phyloP scores from a whole-genome alignment of 2,113 vertebrate species.

The Xiphophorus couchianus region DNA sequence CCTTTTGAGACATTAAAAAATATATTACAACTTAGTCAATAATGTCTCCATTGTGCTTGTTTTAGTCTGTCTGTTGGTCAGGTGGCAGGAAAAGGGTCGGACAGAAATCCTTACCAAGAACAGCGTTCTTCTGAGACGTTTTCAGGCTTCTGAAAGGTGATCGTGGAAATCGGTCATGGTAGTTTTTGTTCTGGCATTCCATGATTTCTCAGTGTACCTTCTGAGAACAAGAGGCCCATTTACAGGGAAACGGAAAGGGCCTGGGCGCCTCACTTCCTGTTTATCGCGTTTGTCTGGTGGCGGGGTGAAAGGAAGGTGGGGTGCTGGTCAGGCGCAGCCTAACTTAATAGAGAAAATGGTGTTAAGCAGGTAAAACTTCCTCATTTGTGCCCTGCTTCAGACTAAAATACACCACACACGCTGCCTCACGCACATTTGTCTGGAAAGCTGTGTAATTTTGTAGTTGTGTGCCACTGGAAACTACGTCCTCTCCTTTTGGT shows the following conservation, averaged over 20 bases:
- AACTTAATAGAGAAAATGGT: conserved; percentile 39
- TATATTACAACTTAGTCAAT: conserved; percentile 41
- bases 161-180: conserved; percentile 6
- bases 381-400: conserved; percentile 4
- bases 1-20: conserved; percentile 23
- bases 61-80: conserved; percentile 28
- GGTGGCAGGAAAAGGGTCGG: conserved; percentile 51
- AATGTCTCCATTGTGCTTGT: conserved; percentile 47
- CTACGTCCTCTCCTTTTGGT: conserved; percentile 5
- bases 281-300: conserved; percentile 59
- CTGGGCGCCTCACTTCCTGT: conserved; percentile 75
- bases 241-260: conserved; percentile 66
- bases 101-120: conserved; percentile 36
- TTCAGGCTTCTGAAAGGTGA: conserved; percentile 29
- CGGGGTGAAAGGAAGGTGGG: conserved; percentile 31
- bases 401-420: neutral
- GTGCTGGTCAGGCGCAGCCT: conserved; percentile 26
- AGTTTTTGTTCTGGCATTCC: conserved; percentile 6
- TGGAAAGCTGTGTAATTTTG: conserved; percentile 46
- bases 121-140: conserved; percentile 18
- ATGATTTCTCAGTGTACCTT: conserved; percentile 12
- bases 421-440: neutral
- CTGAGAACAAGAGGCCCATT: conserved; percentile 64
- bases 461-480: conserved; percentile 54
- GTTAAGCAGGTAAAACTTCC: conserved; percentile 14